Base-by-base conservation (phyloP, 2,797 vertebrate genomes). In the Silurus aristotelis region DNA sequence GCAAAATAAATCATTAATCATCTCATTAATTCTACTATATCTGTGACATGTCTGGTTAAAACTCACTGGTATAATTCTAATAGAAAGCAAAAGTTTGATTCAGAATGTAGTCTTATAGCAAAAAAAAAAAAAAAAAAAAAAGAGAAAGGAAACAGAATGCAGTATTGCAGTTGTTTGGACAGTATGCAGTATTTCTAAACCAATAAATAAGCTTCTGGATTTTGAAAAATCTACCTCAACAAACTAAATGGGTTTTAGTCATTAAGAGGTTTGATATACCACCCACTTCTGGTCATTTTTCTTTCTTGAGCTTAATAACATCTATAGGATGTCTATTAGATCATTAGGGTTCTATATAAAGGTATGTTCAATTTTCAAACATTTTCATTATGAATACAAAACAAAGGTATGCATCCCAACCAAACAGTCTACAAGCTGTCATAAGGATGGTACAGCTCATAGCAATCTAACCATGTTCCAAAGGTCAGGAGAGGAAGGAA, bases 221-320 rank as follows among this genome's bases (percentile, higher is more conserved):
- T 77, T 31, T 14, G 20, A 76, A 7, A 75, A 55, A 71, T 84
- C 60, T 71, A 61, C 48, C 60, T 56, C 13, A 48, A 56, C 4
- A 83, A 46, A 85, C 83, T 78, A 80, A 88, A 90, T 85, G 88
- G 90, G 91, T 94, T 95, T 93, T 93, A 93, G 92, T 94, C 91
- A 93, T 93, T 72, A 88, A 66, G 87, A 89, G 89, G 82, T 89
- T 87, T 58, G 87, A 84, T 90, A 87, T 80, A 88, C 46, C 83
- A 84, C 90, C 85, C 88, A 84, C 76, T 80, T 15, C 55, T 22
- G 19, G 22, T 61, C 25, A 25, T 14, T 63, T 46, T 25, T 14
- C 13, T 8, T 64, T 48, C 77, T 17, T 17, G 43, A 80, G 61
- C 61, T 25, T 64, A 66, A 25, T 52, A 31, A 63, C 1, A 12